Conservation (phyloP, 2,888 invertebrate species). For the Platypus cylindrus region DNA sequence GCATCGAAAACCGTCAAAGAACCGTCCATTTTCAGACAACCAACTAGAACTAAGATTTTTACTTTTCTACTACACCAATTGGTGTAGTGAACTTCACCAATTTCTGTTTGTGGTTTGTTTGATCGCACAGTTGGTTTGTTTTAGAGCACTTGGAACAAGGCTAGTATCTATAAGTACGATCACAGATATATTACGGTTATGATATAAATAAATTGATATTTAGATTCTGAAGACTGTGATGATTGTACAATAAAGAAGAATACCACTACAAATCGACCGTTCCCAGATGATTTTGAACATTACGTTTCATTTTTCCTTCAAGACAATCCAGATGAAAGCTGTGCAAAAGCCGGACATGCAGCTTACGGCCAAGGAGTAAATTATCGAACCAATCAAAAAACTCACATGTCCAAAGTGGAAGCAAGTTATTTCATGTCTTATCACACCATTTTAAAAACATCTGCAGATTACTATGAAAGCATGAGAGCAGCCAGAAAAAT, state of each 20-base stretch:
- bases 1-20: no score
- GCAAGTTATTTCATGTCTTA: conserved; percentile 91
- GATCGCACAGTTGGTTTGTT: no score
- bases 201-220: no score
- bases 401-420: conserved; percentile 41
- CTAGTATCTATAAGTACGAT: no score
- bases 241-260: conserved; percentile 41
- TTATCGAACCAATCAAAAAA: conserved; percentile 35
- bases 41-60: no score
- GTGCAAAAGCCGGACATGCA: conserved; percentile 77
- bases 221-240: conserved; percentile 28
- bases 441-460: conserved; percentile 82
- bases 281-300: conserved; percentile 47
- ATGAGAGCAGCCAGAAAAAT: conserved; percentile 69
- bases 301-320: conserved; percentile 71
- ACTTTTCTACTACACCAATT: no score
- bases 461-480: conserved; percentile 81
- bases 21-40: no score
- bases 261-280: conserved; percentile 46
- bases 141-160: no score
- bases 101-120: no score
- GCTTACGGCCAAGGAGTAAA: conserved; percentile 66
- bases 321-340: conserved; percentile 63
- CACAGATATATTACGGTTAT: no score
- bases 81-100: no score